Conservation (phyloP, 2,888 invertebrate genomes). For the Xestia c-nigrum region DNA sequence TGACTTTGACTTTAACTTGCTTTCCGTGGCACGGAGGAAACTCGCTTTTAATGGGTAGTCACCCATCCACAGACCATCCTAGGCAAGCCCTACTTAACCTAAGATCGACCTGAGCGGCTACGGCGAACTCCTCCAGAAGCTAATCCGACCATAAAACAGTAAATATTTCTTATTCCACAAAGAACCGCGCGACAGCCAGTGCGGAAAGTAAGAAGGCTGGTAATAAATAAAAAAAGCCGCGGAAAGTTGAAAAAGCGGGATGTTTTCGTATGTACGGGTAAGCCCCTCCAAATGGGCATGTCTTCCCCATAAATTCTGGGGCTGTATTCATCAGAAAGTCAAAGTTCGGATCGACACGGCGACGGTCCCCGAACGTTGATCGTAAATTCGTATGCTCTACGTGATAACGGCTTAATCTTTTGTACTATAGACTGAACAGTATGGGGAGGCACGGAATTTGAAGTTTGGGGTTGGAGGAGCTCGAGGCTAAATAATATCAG, state of each 20-base stretch:
- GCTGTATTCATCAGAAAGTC: slow-evolving; percentile 57
- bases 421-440: slow-evolving; percentile 39
- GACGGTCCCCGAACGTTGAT: slow-evolving; percentile 39
- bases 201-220: background rate
- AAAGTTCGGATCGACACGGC: slow-evolving; percentile 56
- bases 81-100: no score
- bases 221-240: slow-evolving; percentile 40
- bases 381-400: slow-evolving; percentile 63
- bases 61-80: no score
- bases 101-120: no score
- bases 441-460: background rate
- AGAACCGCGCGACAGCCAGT: background rate
- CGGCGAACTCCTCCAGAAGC: no score
- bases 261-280: slow-evolving; percentile 52
- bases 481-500: no score
- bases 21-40: no score
- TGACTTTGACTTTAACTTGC: no score
- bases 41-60: no score
- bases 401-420: slow-evolving; percentile 62
- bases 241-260: slow-evolving; percentile 37
- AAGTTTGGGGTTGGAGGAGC: background rate
- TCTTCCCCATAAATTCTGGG: slow-evolving; percentile 56
- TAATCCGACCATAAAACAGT: background rate
- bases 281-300: slow-evolving; percentile 57
- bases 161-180: background rate